These are phyloP conservation scores for Diachasma alloeum DNA, from an alignment of 1,140 invertebrate species.

Conservation along the genomic window DNA sequence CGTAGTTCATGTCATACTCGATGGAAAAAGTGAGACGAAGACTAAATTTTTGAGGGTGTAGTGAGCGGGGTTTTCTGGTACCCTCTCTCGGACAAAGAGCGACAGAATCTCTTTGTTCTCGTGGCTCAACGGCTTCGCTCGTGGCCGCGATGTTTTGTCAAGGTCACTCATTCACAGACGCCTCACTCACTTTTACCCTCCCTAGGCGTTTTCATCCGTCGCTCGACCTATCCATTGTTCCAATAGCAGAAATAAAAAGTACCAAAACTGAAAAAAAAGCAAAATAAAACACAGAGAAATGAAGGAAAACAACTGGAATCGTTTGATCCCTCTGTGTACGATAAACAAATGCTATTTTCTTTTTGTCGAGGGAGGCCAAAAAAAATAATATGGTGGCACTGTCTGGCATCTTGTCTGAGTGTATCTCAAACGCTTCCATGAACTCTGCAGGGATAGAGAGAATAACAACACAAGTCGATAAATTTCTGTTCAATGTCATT, in stretches of 20 bases:
- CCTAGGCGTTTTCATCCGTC: slow-evolving; percentile 21
- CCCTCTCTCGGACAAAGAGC: slow-evolving; percentile 48
- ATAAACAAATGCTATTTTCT: not conserved
- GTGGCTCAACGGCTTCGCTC: slow-evolving; percentile 49
- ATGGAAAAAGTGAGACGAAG: not conserved
- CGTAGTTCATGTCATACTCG: not conserved
- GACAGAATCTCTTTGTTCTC: slow-evolving; percentile 56
- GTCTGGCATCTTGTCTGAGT: not conserved
- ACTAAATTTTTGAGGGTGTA: not conserved
- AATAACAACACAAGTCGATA: slow-evolving; percentile 12
- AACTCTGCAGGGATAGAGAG: slow-evolving; percentile 17
- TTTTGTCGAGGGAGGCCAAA: not conserved
- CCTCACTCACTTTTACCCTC: slow-evolving; percentile 33
- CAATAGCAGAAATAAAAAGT: not conserved
- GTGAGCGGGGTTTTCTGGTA: slow-evolving; percentile 31
- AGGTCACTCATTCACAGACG: slow-evolving; percentile 53
- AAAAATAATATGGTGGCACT: not conserved
- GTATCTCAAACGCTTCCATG: slow-evolving; percentile 20
- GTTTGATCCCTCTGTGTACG: not conserved
- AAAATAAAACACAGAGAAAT: not conserved
- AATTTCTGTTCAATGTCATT: not conserved
- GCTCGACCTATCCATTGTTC: slow-evolving; percentile 4
- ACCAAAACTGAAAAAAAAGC: not conserved
- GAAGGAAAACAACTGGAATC: not conserved
- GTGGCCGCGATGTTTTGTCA: slow-evolving; percentile 53